A percentile compares a stretch with the other conserved stretches of the same genome.
These are phyloP conservation scores for Watsonalla cultraria DNA, from an alignment of 2,888 invertebrate genomes.

Conservation along the genomic window DNA sequence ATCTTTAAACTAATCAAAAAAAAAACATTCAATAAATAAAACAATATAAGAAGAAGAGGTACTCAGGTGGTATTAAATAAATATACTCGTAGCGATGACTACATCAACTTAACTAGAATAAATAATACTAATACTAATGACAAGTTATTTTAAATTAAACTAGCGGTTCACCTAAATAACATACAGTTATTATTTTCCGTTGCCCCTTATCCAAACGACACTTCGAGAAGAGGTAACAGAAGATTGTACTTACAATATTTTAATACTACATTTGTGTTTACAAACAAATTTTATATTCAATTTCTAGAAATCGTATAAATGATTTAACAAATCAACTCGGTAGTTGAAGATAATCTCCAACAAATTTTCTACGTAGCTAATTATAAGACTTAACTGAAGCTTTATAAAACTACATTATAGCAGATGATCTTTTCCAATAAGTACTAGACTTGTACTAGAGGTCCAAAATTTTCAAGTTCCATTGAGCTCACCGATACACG, in stretches of 20 bases:
- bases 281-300: slow-evolving; percentile 5
- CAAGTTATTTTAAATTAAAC: slow-evolving; percentile 75
- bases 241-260: slow-evolving; percentile 67
- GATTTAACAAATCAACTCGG: slow-evolving; percentile 15
- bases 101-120: slow-evolving; percentile 67
- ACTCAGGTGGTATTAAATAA: slow-evolving; percentile 73
- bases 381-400: slow-evolving; percentile 39
- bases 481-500: slow-evolving; percentile 62
- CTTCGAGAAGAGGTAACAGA: slow-evolving; percentile 75
- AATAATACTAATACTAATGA: slow-evolving; percentile 78
- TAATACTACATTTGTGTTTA: slow-evolving; percentile 56
- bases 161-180: slow-evolving; percentile 73
- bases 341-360: slow-evolving; percentile 16
- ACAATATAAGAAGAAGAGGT: slow-evolving; percentile 68
- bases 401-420: slow-evolving; percentile 12
- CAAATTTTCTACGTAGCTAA: slow-evolving; percentile 32
- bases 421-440: background rate
- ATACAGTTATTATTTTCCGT: slow-evolving; percentile 66
- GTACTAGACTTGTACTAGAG: background rate
- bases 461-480: slow-evolving; percentile 7
- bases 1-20: slow-evolving; percentile 35
- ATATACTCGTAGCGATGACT: slow-evolving; percentile 65
- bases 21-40: slow-evolving; percentile 36
- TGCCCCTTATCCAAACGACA: slow-evolving; percentile 61
- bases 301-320: slow-evolving; percentile 13